Evolutionary conservation across 2,113 vertebrate genomes (phyloP), one percentile per base, ranked within the genome.

Genomic region (Corythaeola cristata): DNA sequence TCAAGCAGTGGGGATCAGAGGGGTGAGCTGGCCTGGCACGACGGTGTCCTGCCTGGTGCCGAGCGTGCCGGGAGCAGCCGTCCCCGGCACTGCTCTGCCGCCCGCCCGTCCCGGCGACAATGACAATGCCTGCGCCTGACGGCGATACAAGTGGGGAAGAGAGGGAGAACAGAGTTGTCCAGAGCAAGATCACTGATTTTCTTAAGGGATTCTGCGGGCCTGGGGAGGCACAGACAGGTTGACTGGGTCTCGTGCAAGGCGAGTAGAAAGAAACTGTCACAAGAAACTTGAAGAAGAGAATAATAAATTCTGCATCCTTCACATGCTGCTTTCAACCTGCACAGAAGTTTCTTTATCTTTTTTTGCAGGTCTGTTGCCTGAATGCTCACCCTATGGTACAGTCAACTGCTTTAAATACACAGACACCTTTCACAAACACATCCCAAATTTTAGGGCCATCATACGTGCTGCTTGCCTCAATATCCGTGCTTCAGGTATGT

Each of bases 1-100:
- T 49, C 45, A 4, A 12, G 7, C 9, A 1, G 20, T 5, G 24
- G 11, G 2, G 8, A 28, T 20, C 19, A 3, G 41, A 50, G 22
- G 27, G 44, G 22, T 5, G 15, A 37, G 28, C 2, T 0, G 1
- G 41, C 33, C 10, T 0, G 7, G 62, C 27, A 2, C 4, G 14
- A 11, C 37, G 2, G 0, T 9, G 27, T 33, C 49, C 41, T 20
- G 27, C 56, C 63, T 11, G 45, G 13, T 49, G 49, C 41, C 14
- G 41, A 44, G 41, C 12, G 41, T 12, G 9, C 41, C 41, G 41
- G 41, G 41, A 41, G 41, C 41, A 41, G 41, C 12, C 41, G 14
- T 44, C 41, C 37, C 22, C 53, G 17, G 75, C 69, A 16, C 64
- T 9, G 58, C 84, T n/a, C 62, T 17, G 69, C 88, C 5, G 1